Percentiles rank a stretch among this genome's conserved stretches.
These are phyloP conservation scores for Polypedilum pembai DNA, from an alignment of 1,140 invertebrate species.

Conservation along the genomic window DNA sequence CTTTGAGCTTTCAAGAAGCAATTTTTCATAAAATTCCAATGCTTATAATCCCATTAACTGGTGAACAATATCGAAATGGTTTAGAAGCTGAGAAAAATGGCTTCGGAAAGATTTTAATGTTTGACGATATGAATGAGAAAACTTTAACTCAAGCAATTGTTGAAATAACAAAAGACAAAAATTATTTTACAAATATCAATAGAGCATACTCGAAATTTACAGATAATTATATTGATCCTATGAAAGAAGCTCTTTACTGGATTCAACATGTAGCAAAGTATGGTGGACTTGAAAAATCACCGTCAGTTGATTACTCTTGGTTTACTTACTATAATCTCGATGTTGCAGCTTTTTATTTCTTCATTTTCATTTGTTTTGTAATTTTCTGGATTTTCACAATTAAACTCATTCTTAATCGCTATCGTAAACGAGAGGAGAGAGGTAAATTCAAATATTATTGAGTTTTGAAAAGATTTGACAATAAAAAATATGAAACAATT, in stretches of 20 bases:
- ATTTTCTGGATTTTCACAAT: background rate
- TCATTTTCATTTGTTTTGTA: background rate
- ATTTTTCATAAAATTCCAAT: background rate
- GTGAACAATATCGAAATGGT: background rate
- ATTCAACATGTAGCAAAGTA: background rate
- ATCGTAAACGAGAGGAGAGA: background rate
- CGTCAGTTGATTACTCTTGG: background rate
- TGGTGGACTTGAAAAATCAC: background rate
- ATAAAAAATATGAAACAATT: too few species aligned
- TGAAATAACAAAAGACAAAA: background rate
- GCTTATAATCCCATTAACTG: background rate
- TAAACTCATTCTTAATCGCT: background rate
- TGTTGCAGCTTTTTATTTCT: background rate
- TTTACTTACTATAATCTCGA: background rate
- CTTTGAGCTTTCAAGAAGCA: conserved; percentile 29
- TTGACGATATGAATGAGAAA: background rate
- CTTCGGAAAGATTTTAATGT: background rate
- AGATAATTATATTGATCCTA: background rate
- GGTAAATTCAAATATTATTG: background rate
- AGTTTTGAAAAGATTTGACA: background rate
- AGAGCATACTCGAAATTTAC: background rate
- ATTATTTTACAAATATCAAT: background rate
- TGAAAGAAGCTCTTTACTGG: background rate
- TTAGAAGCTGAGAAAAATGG: background rate
- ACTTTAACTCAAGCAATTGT: background rate